phyloP scores from a whole-genome alignment of 2,888 invertebrate species.

The Ceramica pisi region DNA sequence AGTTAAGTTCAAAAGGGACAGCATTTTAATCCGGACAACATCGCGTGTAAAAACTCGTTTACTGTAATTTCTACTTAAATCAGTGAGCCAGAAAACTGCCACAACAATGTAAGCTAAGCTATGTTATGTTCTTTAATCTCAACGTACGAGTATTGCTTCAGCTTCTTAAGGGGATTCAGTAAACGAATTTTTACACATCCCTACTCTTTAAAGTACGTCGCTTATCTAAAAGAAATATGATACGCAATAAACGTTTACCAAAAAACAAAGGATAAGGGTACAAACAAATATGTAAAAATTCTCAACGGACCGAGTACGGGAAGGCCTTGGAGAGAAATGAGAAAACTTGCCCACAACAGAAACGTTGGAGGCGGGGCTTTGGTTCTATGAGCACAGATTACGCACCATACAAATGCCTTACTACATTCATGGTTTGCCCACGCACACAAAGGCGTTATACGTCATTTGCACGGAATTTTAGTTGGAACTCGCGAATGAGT shows the following conservation, averaged over 20 bases:
- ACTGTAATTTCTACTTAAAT: conserved; percentile 20
- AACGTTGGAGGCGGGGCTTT: conserved; percentile 31
- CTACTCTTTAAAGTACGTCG: conserved; percentile 47
- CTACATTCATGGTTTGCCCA: conserved; percentile 15
- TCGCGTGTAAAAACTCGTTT: conserved; percentile 1
- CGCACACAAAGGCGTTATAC: conserved; percentile 37
- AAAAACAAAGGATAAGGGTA: conserved; percentile 44
- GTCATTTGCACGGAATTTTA: conserved; percentile 42
- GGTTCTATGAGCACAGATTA: conserved; percentile 39
- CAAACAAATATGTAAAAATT: conserved; percentile 64
- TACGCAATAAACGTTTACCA: conserved; percentile 55
- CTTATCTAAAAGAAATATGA: conserved; percentile 61
- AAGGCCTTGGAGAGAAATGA: conserved; percentile 53
- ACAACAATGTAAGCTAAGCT: conserved; percentile 22
- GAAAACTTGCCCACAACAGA: conserved; percentile 46
- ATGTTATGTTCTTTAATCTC: conserved; percentile 34
- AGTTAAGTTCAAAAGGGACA: neutral
- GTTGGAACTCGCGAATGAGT: conserved; percentile 26
- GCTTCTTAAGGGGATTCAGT: conserved; percentile 29
- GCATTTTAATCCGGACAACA: conserved; percentile 1
- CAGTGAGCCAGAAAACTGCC: conserved; percentile 36
- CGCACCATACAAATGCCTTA: conserved; percentile 20
- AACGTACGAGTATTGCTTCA: conserved; percentile 31
- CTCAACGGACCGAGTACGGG: conserved; percentile 44
- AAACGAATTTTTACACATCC: conserved; percentile 43